Conservation (phyloP, 2,797 vertebrate genomes). For the Phrynocephalus guinanensis region DNA sequence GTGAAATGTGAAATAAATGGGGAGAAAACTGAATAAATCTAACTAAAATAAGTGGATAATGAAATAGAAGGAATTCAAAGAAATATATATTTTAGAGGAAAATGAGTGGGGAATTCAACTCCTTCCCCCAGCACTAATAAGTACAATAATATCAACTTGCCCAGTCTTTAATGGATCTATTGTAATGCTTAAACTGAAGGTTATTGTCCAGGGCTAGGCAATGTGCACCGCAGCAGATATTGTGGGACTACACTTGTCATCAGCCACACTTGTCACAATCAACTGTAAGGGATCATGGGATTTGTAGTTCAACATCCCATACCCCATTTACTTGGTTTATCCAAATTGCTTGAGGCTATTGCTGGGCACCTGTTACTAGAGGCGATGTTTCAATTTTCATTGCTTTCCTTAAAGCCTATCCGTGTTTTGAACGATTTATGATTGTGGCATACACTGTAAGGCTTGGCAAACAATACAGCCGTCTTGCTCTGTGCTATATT, state of each 20-base stretch:
- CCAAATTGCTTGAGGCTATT: background rate
- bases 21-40: background rate
- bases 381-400: background rate
- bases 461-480: constrained; percentile 47
- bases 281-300: background rate
- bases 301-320: background rate
- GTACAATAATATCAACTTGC: background rate
- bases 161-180: background rate
- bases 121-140: background rate
- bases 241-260: background rate
- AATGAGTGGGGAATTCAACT: background rate
- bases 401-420: background rate
- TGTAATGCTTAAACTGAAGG: background rate
- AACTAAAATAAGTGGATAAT: background rate
- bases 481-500: constrained; percentile 26
- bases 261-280: background rate
- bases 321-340: background rate
- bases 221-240: background rate
- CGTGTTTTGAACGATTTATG: constrained; percentile 35
- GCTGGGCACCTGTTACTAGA: background rate
- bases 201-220: background rate
- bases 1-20: background rate
- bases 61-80: background rate
- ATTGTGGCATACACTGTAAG: constrained; percentile 28
- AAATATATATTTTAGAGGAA: background rate